Conservation (phyloP, 2,888 invertebrate species). For the Drosophila falleni region DNA sequence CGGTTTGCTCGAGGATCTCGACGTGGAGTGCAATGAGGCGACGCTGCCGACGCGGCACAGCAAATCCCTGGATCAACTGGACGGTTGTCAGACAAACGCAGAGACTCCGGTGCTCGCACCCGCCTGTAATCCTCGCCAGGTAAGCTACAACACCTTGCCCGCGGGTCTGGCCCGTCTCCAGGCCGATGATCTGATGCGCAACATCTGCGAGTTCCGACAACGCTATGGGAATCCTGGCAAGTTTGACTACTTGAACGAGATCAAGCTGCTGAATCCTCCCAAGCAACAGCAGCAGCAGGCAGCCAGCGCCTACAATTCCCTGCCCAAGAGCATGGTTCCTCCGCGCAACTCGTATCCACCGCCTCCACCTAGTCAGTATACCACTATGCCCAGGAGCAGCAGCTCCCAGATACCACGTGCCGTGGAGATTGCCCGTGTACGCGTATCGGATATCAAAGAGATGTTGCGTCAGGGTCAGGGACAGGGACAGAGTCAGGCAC, state of each 20-base stretch:
- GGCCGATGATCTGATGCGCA: constrained; percentile 87
- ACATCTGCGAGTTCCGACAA: constrained; percentile 88
- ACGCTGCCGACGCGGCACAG: constrained; percentile 91
- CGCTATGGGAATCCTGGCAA: constrained; percentile 88
- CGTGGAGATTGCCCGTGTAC: constrained; percentile 84
- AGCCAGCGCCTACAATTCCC: constrained; percentile 82
- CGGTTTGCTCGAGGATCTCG: constrained; percentile 85
- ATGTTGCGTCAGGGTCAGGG: constrained; percentile 82
- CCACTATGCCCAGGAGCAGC: constrained; percentile 88
- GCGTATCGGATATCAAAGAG: constrained; percentile 85
- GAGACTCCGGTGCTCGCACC: constrained; percentile 22
- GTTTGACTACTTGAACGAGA: constrained; percentile 84
- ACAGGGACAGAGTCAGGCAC: constrained; percentile 19
- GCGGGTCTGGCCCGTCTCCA: constrained; percentile 79
- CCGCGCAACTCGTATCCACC: constrained; percentile 89
- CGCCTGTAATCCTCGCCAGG: constrained; percentile 46
- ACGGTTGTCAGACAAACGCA: constrained; percentile 79
- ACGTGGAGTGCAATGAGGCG: constrained; percentile 84
- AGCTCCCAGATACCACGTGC: constrained; percentile 87
- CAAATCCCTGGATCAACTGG: constrained; percentile 92
- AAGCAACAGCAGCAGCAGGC: constrained; percentile 58
- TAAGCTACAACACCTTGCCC: constrained; percentile 67
- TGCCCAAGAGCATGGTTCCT: constrained; percentile 86
- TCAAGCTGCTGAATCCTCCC: constrained; percentile 84
- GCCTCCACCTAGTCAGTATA: constrained; percentile 84